These are phyloP conservation scores for Ptychochromis oligacanthus DNA, from an alignment of 2,113 vertebrate genomes.

Conservation along the genomic window DNA sequence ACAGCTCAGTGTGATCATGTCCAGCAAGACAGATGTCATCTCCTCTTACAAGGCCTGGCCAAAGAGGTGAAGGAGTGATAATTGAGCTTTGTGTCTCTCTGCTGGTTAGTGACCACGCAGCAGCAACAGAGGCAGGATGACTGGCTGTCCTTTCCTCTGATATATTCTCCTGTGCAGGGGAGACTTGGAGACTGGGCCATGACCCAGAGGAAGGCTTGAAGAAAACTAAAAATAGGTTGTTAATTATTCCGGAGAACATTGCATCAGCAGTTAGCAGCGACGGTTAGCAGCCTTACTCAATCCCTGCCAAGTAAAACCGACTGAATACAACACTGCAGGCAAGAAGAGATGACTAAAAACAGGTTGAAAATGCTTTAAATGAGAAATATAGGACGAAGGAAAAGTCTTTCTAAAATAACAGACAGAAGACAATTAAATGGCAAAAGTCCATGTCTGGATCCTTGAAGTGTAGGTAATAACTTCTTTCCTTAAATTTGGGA, in stretches of 20 bases:
- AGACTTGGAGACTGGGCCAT: background rate
- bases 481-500: background rate
- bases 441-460: background rate
- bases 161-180: background rate
- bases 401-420: too few relatives aligned
- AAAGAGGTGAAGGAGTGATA: background rate
- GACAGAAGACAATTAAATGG: background rate
- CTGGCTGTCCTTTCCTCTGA: background rate
- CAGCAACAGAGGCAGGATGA: background rate
- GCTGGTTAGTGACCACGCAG: background rate
- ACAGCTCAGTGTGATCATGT: background rate
- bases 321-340: conserved; percentile 6
- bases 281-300: background rate
- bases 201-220: conserved; percentile 17
- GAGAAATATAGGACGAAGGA: background rate
- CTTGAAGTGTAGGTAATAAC: background rate
- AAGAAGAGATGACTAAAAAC: background rate
- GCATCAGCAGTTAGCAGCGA: conserved; percentile 19
- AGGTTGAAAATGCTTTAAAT: background rate
- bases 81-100: background rate
- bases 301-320: background rate
- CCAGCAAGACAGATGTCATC: background rate
- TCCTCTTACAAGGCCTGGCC: background rate
- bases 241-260: conserved; percentile 27
- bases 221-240: conserved; percentile 24